A percentile compares a stretch with the other conserved stretches of the same genome.
Conservation (phyloP, 2,888 invertebrate genomes). For the Aphidoletes aphidimyza region DNA sequence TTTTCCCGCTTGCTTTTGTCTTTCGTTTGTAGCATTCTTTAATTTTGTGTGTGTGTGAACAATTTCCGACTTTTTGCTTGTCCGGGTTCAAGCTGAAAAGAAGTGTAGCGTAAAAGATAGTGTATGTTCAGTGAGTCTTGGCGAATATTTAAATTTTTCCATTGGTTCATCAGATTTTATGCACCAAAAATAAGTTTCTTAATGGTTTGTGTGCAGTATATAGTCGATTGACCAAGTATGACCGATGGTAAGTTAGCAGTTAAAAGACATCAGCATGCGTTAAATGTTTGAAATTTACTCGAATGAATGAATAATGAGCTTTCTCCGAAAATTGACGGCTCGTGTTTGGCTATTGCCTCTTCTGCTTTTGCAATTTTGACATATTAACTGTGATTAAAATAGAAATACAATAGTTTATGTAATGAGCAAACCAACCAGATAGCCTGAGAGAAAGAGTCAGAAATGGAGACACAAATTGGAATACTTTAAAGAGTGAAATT, state of each 20-base stretch:
- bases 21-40: background rate
- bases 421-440: background rate
- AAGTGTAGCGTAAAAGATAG: background rate
- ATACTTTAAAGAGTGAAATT: background rate
- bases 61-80: constrained; percentile 31
- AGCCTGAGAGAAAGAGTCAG: background rate
- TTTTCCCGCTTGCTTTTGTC: background rate
- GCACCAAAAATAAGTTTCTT: background rate
- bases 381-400: background rate
- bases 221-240: background rate
- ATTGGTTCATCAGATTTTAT: too few relatives aligned
- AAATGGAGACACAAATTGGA: background rate
- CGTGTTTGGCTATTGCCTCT: background rate
- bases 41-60: background rate
- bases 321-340: constrained; percentile 14
- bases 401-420: background rate
- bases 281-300: background rate
- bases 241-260: background rate
- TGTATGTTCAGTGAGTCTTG: background rate
- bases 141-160: background rate
- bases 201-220: constrained; percentile 33
- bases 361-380: background rate
- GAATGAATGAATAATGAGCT: constrained; percentile 46
- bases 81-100: background rate
- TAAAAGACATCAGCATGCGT: constrained; percentile 24